phyloP scores from a whole-genome alignment of 2,888 invertebrate genomes.

The Torymus aiolomorphi region DNA sequence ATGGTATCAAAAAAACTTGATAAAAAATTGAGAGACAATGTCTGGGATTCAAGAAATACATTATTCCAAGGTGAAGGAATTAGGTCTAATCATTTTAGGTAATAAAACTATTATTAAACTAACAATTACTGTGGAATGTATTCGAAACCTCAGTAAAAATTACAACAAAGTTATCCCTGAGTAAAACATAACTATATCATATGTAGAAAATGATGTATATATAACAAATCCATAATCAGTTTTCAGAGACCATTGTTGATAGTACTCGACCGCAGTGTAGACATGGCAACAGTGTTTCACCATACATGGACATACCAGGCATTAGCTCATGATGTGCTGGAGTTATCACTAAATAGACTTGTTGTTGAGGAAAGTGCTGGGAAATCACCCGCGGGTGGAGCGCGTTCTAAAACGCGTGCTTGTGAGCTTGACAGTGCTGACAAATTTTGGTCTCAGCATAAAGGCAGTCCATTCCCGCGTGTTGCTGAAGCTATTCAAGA shows the following conservation, averaged over 20 bases:
- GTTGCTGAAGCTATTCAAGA: conserved; percentile 99
- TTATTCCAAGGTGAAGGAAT: conserved; percentile 92
- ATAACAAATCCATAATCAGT: conserved; percentile 76
- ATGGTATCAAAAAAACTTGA: conserved; percentile 98
- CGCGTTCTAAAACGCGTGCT: conserved; percentile 86
- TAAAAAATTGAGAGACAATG: conserved; percentile 96
- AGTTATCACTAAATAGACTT: conserved; percentile 90
- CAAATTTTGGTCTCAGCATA: conserved; percentile 94
- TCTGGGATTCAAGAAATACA: conserved; percentile 97
- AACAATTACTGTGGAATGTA: too few relatives aligned
- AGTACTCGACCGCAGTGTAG: conserved; percentile 94
- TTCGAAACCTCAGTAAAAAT: too few relatives aligned
- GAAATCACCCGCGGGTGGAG: conserved; percentile 79
- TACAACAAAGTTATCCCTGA: too few relatives aligned
- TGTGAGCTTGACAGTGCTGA: conserved; percentile 95
- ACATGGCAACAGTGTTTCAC: conserved; percentile 98
- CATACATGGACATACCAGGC: conserved; percentile 99
- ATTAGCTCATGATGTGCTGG: conserved; percentile 95
- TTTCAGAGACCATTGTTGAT: conserved; percentile 96
- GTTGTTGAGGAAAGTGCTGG: conserved; percentile 82
- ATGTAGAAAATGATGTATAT: too few relatives aligned
- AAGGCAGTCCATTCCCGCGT: conserved; percentile 93
- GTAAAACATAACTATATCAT: background rate
- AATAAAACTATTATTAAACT: conserved; percentile 15
- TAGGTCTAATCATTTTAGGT: conserved; percentile 81